These are phyloP conservation scores for Temnothorax nylanderi DNA, from an alignment of 1,140 invertebrate species.

Conservation along the genomic window DNA sequence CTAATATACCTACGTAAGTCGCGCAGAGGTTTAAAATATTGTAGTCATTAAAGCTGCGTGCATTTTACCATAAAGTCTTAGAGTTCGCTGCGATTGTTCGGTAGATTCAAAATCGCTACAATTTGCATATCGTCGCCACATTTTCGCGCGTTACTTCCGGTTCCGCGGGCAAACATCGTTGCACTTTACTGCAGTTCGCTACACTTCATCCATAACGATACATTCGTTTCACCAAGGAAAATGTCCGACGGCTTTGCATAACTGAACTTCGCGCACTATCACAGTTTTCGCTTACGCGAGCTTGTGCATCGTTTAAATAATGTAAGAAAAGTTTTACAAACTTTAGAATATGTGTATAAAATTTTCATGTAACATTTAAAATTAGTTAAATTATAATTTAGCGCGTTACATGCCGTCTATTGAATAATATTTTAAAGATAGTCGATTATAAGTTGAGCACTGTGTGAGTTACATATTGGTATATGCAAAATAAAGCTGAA, in stretches of 20 bases:
- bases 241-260: conserved; percentile 28
- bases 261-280: conserved; percentile 17
- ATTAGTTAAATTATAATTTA: not conserved
- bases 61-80: conserved; percentile 18
- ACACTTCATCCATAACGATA: conserved; percentile 27
- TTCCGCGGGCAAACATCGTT: conserved; percentile 4
- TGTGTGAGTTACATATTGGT: not conserved
- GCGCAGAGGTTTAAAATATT: conserved; percentile 35
- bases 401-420: not conserved
- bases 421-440: not conserved
- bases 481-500: not conserved
- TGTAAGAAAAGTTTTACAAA: not conserved
- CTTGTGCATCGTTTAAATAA: not conserved
- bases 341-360: not conserved
- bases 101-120: conserved; percentile 7
- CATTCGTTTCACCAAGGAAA: conserved; percentile 35
- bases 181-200: conserved; percentile 25
- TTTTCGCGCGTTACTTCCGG: conserved; percentile 56
- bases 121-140: conserved; percentile 66
- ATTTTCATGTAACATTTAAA: not conserved
- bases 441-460: not conserved
- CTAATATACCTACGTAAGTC: not conserved
- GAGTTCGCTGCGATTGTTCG: conserved; percentile 50
- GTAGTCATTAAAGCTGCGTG: conserved; percentile 32
- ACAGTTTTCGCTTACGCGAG: conserved; percentile 14